Evolutionary conservation across 2,113 vertebrate genomes (phyloP), one percentile per base, ranked within the genome.

Genomic region (Hyperopisus bebe): DNA sequence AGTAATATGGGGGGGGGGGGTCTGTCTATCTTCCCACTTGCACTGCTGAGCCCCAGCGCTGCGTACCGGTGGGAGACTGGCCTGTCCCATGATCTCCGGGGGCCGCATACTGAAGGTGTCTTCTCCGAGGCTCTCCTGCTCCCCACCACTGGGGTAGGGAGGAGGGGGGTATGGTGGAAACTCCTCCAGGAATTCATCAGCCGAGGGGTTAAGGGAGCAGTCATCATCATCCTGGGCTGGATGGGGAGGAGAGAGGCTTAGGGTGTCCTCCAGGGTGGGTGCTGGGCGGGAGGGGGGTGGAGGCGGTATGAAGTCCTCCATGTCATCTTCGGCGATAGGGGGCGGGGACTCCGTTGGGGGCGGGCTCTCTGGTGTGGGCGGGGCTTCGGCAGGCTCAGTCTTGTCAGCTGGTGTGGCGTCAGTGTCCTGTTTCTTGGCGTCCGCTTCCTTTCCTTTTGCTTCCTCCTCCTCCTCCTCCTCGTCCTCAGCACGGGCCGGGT

Each of bases 161-260:
- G 98, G 98, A 0, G 96, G 96, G n/a, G 98, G 98, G 91, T 99
- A 99, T 0, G 98, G 98, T 4, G 98, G 98, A 70, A 99, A 99
- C 80, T 99, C 98, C 90, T 99, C 98, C 90, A 96, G 91, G 91
- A 97, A 98, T 21, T 96, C 93, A 0, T 99, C 98, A 0, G 97
- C 92, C 0, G 95, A 95, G 0, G 95, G 92, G 86, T 0, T 94
- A 95, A 66, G 95, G 90, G 97, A 95, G 3, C 92, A 74, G 17
- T n/a, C 94, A 13, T 53, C 51, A 1, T 88, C 87, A 24, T 95
- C 93, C 82, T 58, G 62, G 85, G 27, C 91, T 90, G 0, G n/a
- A 66, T 88, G 93, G 92, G 0, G 6, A 0, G 92, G 91, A 66
- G 92, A 91, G 89, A 93, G 24, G 86, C 91, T 91, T 90, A 96